Evolutionary conservation across 1,140 invertebrate species (phyloP), one percentile per base, ranked within the genome.

Genomic region (Adoxophyes honmai): DNA sequence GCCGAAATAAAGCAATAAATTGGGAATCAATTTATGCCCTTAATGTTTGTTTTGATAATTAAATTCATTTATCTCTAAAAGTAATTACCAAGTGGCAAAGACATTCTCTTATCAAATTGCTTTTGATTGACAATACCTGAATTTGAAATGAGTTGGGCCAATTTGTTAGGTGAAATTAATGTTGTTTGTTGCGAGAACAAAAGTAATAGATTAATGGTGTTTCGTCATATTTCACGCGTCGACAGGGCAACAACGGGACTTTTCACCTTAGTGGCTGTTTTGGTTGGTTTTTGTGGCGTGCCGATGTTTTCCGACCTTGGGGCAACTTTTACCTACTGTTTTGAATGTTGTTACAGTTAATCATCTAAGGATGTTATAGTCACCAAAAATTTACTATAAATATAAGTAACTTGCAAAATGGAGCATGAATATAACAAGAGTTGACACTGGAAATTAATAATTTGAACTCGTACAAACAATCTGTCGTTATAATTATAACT

Each of bases 21-120:
- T 35, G 8, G 14, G 8, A 34, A 18, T 21, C 37, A 42, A 56
- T 56, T 42, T 56, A 56, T 42, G 9, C 16, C 33, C 21, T 39
- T 34, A 34, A 56, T 35, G 16, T 56, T 44, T 44, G 38, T 56
- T 56, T 34, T 15, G 13, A 34, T 33, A 16, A 56, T 34, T 52
- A 55, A 60, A 36, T 55, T 34, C 42, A 55, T 38, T 55, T 28
- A 21, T 48, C 59, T 51, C 35, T 36, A 36, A 52, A 60, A 55
- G 18, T 55, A 55, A 60, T 60, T 60, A 55, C 16, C 10, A 18
- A 18, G 3, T 48, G 42, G 18, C 42, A 48, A 3, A 2, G 21
- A 28, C 4, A 28, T 48, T 33, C 42, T 11, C 8, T 44, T 44
- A 44, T 28, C 16, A 13, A 33, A 21, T 48, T 48, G 16, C 6